Conservation (phyloP, 2,888 invertebrate genomes). For the Rhopalosiphum nymphaeae region DNA sequence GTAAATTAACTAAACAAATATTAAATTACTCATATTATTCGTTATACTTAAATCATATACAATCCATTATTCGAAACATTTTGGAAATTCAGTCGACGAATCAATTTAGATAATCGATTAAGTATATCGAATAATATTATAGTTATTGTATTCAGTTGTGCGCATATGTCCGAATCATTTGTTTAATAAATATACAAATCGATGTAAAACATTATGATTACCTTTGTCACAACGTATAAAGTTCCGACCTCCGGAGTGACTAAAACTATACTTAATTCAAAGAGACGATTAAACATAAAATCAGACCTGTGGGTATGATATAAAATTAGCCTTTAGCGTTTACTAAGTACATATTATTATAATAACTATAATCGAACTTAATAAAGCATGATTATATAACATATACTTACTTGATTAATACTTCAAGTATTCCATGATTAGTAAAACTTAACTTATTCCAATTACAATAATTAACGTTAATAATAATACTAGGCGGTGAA, state of each 20-base stretch:
- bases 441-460: not conserved
- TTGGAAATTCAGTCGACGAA: not conserved
- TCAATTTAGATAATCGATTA: not conserved
- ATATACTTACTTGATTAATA: not conserved
- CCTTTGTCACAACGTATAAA: not conserved
- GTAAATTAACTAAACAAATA: not conserved
- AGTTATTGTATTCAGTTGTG: not conserved
- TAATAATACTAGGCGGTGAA: not conserved
- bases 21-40: not conserved
- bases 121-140: not conserved
- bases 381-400: not conserved
- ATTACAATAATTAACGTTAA: constrained; percentile 4
- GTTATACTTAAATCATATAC: not conserved
- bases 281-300: constrained; percentile 20
- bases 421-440: not conserved
- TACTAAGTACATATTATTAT: not conserved
- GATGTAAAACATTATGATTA: not conserved
- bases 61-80: not conserved
- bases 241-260: not conserved
- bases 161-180: not conserved
- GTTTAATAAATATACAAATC: not conserved
- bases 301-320: not conserved
- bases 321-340: not conserved
- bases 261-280: not conserved
- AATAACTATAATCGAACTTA: not conserved